Conservation (phyloP, 2,797 vertebrate species). For the Echiichthys vipera region DNA sequence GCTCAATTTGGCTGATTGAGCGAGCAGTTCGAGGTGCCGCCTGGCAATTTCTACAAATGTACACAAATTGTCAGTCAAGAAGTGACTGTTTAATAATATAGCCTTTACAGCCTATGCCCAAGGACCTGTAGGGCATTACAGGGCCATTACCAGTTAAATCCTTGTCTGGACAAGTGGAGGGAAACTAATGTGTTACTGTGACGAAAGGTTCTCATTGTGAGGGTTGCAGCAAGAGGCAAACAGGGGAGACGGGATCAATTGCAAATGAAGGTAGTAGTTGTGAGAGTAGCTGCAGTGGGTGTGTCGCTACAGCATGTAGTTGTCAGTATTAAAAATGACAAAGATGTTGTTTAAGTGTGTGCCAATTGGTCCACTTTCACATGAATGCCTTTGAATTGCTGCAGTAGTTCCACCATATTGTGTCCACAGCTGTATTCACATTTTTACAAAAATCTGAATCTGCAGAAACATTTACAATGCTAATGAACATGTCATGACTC, state of each 20-base stretch:
- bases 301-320: constrained; percentile 3
- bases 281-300: constrained; percentile 26
- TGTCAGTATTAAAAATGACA: constrained; percentile 21
- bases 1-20: constrained; percentile 62
- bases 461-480: constrained; percentile 5
- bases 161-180: constrained; percentile 71
- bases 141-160: constrained; percentile 72
- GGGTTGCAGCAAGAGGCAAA: constrained; percentile 34
- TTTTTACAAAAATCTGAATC: constrained; percentile 15
- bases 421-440: constrained; percentile 21
- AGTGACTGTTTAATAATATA: constrained; percentile 67
- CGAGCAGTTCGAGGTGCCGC: constrained; percentile 46
- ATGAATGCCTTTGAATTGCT: background rate
- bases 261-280: constrained; percentile 56
- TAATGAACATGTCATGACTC: constrained; percentile 21
- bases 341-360: background rate
- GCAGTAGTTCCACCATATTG: background rate
- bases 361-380: background rate
- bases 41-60: constrained; percentile 60
- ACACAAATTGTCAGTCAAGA: constrained; percentile 71
- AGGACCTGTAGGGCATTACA: constrained; percentile 72
- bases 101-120: constrained; percentile 62
- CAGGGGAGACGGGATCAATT: constrained; percentile 53
- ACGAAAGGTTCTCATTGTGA: constrained; percentile 63
- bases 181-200: constrained; percentile 73